Conservation (phyloP, 1,140 invertebrate species). For the Antheraea pernyi region DNA sequence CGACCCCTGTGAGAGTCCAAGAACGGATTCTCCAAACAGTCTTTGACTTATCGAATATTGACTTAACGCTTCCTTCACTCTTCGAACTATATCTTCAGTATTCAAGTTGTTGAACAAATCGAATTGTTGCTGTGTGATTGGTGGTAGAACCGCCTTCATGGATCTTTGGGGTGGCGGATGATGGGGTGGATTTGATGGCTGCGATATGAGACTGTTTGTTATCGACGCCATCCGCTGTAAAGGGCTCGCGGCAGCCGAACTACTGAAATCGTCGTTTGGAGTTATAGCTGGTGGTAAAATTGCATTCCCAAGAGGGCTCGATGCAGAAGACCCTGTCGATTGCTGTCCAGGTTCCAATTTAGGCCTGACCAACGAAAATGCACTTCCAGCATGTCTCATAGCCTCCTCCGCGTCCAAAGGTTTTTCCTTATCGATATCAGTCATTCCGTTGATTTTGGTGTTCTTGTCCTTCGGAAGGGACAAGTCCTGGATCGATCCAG, state of each 20-base stretch:
- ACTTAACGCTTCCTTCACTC: constrained; percentile 98
- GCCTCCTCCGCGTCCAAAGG: constrained; percentile 83
- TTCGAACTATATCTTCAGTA: constrained; percentile 98
- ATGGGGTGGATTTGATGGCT: constrained; percentile 90
- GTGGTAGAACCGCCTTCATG: constrained; percentile 96
- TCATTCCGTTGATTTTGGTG: constrained; percentile 85
- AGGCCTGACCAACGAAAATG: constrained; percentile 90
- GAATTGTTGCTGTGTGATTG: constrained; percentile 99
- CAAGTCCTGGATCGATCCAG: constrained; percentile 89
- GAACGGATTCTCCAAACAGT: constrained; percentile 97
- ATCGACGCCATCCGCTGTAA: constrained; percentile 98
- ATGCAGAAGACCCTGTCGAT: constrained; percentile 83
- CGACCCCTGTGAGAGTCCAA: constrained; percentile 97
- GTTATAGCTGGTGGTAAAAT: constrained; percentile 90
- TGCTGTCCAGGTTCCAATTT: constrained; percentile 87
- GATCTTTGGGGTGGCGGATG: constrained; percentile 91
- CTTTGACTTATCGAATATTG: constrained; percentile 99
- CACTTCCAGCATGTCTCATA: constrained; percentile 89
- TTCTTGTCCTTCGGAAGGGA: constrained; percentile 90
- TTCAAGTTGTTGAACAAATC: constrained; percentile 99
- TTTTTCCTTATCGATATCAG: constrained; percentile 82
- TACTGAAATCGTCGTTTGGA: constrained; percentile 87
- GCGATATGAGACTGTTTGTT: constrained; percentile 96
- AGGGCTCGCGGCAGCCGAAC: constrained; percentile 91
- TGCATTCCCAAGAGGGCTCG: constrained; percentile 89